Evolutionary conservation across 2,888 invertebrate genomes (phyloP).

Genomic region (Eupeodes luniger): DNA sequence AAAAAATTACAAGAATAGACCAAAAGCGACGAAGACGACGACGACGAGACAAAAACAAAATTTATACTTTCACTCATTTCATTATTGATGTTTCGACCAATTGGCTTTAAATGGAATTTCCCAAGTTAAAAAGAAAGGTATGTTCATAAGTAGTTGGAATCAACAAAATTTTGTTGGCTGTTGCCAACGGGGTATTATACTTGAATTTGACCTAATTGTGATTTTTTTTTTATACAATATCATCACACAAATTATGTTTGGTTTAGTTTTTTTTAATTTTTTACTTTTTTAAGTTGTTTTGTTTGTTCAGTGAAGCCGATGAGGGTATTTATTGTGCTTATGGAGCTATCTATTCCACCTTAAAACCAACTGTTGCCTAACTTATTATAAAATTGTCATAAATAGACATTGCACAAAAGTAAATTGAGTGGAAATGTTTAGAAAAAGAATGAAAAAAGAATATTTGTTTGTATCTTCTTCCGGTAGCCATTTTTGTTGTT

Average conservation of each 20-base stretch:
- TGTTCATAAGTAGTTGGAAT: background rate
- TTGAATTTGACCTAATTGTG: slow-evolving; percentile 61
- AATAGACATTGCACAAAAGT: background rate
- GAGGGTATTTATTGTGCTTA: slow-evolving; percentile 21
- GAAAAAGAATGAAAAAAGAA: background rate
- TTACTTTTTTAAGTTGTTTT: background rate
- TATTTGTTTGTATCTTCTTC: background rate
- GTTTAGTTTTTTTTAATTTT: slow-evolving; percentile 17
- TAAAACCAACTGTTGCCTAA: slow-evolving; percentile 44
- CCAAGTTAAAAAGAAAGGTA: slow-evolving; percentile 59
- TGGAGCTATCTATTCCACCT: slow-evolving; percentile 25
- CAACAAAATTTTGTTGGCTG: slow-evolving; percentile 1
- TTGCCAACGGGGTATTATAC: slow-evolving; percentile 36
- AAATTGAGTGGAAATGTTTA: background rate
- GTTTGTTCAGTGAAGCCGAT: background rate
- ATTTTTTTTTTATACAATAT: slow-evolving; percentile 24
- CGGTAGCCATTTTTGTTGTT: background rate
- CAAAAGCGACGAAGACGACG: background rate
- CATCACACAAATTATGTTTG: slow-evolving; percentile 36
- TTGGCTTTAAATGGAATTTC: slow-evolving; percentile 20
- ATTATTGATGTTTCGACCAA: slow-evolving; percentile 9
- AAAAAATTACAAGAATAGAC: slow-evolving; percentile 18
- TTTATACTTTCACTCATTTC: slow-evolving; percentile 61
- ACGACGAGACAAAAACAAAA: background rate
- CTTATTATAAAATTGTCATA: slow-evolving; percentile 4